Conservation (phyloP, 30 jellyfish, hydroid and myxozoan genomes). For the Clytia hemisphaerica region DNA sequence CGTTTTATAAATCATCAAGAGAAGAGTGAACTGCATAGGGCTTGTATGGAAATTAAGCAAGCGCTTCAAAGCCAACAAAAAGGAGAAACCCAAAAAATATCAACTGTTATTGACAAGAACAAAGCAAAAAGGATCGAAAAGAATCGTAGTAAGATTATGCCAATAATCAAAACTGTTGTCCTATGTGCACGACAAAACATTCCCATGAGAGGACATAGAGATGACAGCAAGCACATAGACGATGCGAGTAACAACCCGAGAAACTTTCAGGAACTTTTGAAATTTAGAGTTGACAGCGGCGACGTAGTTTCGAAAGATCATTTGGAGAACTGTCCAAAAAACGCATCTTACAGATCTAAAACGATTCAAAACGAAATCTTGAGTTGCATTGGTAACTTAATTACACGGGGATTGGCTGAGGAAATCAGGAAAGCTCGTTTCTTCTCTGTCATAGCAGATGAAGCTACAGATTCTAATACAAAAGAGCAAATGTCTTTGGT, state of each 20-base stretch:
- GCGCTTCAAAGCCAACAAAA: no score
- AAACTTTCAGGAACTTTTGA: conserved; percentile 35
- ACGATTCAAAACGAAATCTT: conserved; percentile 13
- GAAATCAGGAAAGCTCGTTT: conserved; percentile 15
- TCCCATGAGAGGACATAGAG: conserved; percentile 59
- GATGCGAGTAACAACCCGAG: conserved; percentile 30
- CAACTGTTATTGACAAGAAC: no score
- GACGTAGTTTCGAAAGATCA: conserved; percentile 11
- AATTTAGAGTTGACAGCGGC: conserved; percentile 9
- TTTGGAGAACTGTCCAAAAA: background rate
- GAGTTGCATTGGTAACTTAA: conserved; percentile 16
- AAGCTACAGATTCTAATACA: background rate
- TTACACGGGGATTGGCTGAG: background rate
- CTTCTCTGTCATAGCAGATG: background rate
- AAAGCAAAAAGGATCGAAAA: conserved; percentile 1
- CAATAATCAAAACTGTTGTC: conserved; percentile 42
- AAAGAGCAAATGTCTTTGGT: conserved; percentile 8
- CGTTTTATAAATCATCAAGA: no score
- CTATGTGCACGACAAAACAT: conserved; percentile 46
- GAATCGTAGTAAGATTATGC: conserved; percentile 28
- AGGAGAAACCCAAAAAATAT: no score
- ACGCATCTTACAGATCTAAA: conserved; percentile 32
- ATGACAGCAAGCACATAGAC: no score
- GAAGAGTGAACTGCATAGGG: no score
- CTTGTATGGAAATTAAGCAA: no score